phyloP scores from a whole-genome alignment of 2,113 vertebrate species.

The Ceuthmochares aereus region DNA sequence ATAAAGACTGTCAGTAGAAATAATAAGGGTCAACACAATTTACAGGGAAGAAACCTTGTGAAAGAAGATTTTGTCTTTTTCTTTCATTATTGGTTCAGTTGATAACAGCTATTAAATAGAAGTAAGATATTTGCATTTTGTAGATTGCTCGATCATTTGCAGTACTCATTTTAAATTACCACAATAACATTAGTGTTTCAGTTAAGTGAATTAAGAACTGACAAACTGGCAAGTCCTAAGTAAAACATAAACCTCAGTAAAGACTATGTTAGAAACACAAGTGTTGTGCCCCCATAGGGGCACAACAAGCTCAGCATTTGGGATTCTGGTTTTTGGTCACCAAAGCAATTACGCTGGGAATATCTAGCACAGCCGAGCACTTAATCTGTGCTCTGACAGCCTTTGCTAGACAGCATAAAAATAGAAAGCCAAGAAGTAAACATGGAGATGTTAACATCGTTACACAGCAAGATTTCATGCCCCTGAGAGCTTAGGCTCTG shows the following conservation, averaged over 20 bases:
- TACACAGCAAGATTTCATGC: background rate
- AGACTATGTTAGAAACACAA: background rate
- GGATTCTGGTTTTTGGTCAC: background rate
- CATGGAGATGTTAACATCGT: background rate
- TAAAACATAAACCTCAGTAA: background rate
- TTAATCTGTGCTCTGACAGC: background rate
- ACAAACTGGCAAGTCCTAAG: background rate
- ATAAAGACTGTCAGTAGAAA: background rate
- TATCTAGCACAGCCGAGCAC: background rate
- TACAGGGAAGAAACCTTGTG: background rate
- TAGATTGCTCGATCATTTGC: background rate
- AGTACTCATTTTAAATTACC: background rate
- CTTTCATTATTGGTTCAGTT: background rate
- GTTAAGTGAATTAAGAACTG: background rate
- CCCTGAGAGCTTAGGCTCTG: background rate
- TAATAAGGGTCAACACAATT: background rate
- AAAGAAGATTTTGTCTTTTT: background rate
- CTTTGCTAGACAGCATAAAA: background rate
- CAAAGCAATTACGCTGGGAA: background rate
- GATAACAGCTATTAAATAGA: background rate
- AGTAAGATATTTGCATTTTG: background rate
- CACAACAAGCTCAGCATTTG: rapidly evolving
- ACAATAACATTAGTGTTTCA: background rate
- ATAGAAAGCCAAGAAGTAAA: background rate
- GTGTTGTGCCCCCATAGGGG: background rate